These are phyloP conservation scores for Crocidura indochinensis DNA, from an alignment of 2,797 vertebrate genomes.

Conservation along the genomic window DNA sequence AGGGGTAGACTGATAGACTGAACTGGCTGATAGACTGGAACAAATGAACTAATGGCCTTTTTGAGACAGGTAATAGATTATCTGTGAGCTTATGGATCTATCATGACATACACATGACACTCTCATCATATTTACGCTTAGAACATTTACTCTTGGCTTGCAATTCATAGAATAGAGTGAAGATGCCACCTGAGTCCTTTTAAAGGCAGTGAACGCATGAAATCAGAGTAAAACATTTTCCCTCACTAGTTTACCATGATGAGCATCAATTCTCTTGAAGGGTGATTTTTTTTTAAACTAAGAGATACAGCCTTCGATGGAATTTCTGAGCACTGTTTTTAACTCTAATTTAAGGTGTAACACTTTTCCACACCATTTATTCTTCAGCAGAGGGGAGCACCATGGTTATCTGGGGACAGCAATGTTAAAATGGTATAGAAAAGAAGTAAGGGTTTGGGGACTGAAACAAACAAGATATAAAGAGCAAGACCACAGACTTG, in stretches of 20 bases:
- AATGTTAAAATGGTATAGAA: conserved; percentile 65
- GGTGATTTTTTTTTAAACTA: conserved; percentile 42
- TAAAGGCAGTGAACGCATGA: neutral
- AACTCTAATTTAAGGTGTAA: conserved; percentile 38
- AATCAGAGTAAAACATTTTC: neutral
- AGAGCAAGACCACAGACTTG: neutral
- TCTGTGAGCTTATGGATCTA: neutral
- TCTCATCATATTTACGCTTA: neutral
- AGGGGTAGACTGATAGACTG: neutral
- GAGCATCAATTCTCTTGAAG: neutral
- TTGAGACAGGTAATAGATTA: neutral
- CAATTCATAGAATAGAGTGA: conserved; percentile 11
- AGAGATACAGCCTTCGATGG: neutral
- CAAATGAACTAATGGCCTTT: neutral
- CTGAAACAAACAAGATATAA: conserved; percentile 32
- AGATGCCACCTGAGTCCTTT: conserved; percentile 1
- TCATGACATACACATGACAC: neutral
- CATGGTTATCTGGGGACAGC: neutral
- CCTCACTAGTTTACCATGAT: neutral
- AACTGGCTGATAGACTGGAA: neutral
- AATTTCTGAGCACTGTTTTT: conserved; percentile 16
- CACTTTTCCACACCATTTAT: conserved; percentile 12
- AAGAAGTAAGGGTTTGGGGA: conserved; percentile 25
- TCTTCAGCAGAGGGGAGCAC: neutral
- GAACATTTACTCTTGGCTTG: conserved; percentile 24